These are phyloP conservation scores for Phytoseiulus persimilis DNA, from an alignment of 2,888 invertebrate genomes.

Conservation along the genomic window DNA sequence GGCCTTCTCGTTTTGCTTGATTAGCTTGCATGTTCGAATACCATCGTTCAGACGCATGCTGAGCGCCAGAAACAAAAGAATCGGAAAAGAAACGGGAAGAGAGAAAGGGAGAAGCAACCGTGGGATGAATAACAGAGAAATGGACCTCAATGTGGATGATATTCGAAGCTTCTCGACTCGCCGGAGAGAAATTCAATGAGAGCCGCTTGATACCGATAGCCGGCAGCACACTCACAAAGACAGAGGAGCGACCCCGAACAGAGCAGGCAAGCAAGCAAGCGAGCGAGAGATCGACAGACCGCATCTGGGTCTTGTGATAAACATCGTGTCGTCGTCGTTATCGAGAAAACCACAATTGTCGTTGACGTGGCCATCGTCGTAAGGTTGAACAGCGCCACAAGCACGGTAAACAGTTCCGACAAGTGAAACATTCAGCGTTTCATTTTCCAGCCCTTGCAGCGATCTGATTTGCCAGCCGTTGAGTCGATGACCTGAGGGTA, in stretches of 20 bases:
- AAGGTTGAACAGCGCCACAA: background rate
- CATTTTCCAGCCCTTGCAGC: no score
- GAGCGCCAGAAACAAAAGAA: background rate
- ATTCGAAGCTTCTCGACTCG: background rate
- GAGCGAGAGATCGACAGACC: background rate
- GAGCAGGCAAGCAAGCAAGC: background rate
- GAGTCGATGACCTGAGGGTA: no score
- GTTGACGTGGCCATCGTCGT: background rate
- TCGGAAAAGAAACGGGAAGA: background rate
- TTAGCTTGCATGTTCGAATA: no score
- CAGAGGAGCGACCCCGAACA: background rate
- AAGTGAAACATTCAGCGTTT: background rate
- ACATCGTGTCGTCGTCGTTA: background rate
- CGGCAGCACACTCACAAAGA: background rate
- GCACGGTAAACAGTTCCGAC: background rate
- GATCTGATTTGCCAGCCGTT: no score
- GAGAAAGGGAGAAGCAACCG: background rate
- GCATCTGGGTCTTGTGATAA: slow-evolving; percentile 5
- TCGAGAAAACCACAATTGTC: background rate
- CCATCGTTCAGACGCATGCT: no score
- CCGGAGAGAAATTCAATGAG: background rate
- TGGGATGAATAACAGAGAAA: background rate
- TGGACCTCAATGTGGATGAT: background rate
- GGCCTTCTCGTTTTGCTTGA: no score
- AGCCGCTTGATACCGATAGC: background rate